Evolutionary conservation across 1,140 invertebrate species (phyloP).

Genomic region (Metopolophium dirhodum): DNA sequence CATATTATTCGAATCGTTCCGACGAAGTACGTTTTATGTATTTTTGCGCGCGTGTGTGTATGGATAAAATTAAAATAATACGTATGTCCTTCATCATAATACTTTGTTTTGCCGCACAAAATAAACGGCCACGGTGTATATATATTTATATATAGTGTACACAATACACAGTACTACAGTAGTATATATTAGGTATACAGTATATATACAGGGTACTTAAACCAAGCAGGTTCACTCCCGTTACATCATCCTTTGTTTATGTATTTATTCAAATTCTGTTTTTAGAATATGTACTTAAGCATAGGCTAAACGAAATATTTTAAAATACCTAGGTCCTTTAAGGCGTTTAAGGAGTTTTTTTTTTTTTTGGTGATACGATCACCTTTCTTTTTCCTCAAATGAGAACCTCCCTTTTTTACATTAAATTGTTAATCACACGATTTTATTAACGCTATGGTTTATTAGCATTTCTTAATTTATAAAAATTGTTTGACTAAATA

Average conservation of each 20-base stretch:
- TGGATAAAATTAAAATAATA: slow-evolving; percentile 13
- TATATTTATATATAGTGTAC: background rate
- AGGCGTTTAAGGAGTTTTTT: background rate
- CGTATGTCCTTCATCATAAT: background rate
- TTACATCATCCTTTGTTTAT: background rate
- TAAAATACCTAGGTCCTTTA: background rate
- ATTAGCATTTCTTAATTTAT: background rate
- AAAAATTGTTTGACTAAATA: background rate
- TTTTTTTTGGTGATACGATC: background rate
- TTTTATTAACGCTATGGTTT: background rate
- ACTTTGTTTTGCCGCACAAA: background rate
- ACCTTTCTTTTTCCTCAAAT: background rate
- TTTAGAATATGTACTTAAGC: background rate
- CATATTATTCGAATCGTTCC: slow-evolving; percentile 9
- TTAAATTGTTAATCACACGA: background rate
- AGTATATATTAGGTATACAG: background rate
- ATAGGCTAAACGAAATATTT: background rate
- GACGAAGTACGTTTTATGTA: background rate
- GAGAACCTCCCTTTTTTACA: background rate
- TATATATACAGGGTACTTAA: background rate
- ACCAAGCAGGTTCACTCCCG: background rate
- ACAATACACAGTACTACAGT: background rate
- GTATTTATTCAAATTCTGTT: background rate
- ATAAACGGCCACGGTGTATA: background rate
- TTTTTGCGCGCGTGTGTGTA: background rate